Evolutionary conservation across 2,113 vertebrate genomes (phyloP).

Genomic region (Steatornis caripensis): DNA sequence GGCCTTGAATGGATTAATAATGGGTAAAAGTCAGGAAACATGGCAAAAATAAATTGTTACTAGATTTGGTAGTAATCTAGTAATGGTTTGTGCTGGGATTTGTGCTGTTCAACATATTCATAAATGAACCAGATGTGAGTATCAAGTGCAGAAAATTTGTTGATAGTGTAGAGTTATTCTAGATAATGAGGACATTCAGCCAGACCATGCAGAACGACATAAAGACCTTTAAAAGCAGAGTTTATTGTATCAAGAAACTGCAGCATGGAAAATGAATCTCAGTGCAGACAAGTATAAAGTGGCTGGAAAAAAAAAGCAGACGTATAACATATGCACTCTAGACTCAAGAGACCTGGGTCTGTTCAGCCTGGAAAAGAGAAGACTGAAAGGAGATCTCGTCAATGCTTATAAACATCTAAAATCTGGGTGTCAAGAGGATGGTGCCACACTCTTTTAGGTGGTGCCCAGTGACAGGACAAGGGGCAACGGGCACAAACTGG

Average conservation of each 20-base stretch:
- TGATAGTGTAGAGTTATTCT: neutral
- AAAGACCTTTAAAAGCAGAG: neutral
- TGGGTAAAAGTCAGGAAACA: neutral
- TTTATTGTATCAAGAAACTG: neutral
- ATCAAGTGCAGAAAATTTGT: neutral
- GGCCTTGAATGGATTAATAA: neutral
- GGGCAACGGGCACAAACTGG: too few species aligned
- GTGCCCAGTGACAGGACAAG: too few species aligned
- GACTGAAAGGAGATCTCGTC: too few species aligned
- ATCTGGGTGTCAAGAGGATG: too few species aligned
- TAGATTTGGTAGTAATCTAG: neutral
- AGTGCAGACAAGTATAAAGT: neutral
- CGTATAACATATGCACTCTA: accelerated
- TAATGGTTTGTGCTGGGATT: neutral
- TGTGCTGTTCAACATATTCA: neutral
- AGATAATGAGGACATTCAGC: neutral
- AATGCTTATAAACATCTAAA: too few species aligned
- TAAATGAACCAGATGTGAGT: neutral
- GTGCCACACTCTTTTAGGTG: too few species aligned
- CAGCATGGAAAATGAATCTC: neutral
- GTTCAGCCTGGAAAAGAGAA: too few species aligned
- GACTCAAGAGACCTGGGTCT: too few species aligned
- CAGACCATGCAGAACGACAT: neutral
- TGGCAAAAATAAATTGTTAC: neutral
- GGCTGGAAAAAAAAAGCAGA: neutral